These are phyloP conservation scores for Gymnarchus niloticus DNA, from an alignment of 2,113 vertebrate species.

Conservation along the genomic window DNA sequence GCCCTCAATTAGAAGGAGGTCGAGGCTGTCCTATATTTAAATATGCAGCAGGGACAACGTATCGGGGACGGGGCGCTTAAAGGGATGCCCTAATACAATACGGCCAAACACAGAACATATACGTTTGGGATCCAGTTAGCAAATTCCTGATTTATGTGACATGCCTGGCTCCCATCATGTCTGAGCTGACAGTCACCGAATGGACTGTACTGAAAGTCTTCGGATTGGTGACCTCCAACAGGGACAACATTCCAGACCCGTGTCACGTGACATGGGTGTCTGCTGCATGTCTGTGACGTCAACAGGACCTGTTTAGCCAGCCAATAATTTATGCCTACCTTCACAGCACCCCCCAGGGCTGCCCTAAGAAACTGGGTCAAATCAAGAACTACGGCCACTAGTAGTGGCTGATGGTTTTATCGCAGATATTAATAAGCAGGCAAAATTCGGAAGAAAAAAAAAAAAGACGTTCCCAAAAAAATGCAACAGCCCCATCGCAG, in stretches of 20 bases:
- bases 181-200: background rate
- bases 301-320: background rate
- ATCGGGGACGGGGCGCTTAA: constrained; percentile 54
- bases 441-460: too few species aligned
- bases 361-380: constrained; percentile 2
- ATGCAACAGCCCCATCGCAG: too few species aligned
- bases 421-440: background rate
- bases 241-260: background rate
- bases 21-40: constrained; percentile 60
- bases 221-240: background rate
- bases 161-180: background rate
- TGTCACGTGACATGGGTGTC: background rate
- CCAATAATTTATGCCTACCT: background rate
- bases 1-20: constrained; percentile 69
- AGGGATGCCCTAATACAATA: constrained; percentile 34
- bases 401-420: background rate
- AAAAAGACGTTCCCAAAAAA: too few species aligned
- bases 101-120: background rate
- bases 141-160: background rate
- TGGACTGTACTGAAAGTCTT: background rate
- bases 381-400: background rate
- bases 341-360: background rate
- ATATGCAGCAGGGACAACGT: constrained; percentile 35
- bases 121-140: background rate
- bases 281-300: background rate